phyloP scores from a whole-genome alignment of 2,797 vertebrate genomes.

The Esox lucius region DNA sequence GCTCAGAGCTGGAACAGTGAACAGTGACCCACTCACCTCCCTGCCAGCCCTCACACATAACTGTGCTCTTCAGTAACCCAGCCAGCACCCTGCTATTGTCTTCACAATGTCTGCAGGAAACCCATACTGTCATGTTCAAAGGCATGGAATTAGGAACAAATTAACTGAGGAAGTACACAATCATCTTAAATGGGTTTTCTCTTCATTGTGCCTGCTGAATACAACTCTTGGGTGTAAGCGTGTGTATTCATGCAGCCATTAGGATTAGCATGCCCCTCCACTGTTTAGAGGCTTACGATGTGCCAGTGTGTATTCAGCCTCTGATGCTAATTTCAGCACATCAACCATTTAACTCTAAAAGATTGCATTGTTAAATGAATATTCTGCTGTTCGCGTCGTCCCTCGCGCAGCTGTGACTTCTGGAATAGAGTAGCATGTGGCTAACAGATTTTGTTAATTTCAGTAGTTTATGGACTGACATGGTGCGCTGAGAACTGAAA shows the following conservation, averaged over 20 bases:
- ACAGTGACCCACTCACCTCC: neutral
- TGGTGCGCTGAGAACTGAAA: neutral
- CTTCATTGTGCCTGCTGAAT: neutral
- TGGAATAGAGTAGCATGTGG: neutral
- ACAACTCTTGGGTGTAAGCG: neutral
- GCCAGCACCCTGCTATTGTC: neutral
- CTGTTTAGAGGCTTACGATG: neutral
- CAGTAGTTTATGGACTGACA: neutral
- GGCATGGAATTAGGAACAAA: neutral
- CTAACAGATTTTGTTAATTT: neutral
- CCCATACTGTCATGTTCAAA: neutral
- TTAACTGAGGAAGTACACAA: neutral
- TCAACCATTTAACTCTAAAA: neutral
- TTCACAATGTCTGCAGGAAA: neutral
- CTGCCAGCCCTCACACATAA: neutral
- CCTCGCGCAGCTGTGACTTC: neutral
- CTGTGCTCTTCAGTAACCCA: neutral
- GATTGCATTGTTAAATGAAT: neutral
- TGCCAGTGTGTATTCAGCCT: neutral
- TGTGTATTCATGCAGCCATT: neutral
- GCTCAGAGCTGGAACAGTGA: conserved; percentile 47
- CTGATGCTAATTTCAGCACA: neutral
- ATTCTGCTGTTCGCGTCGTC: neutral
- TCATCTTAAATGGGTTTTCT: neutral
- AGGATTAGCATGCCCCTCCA: neutral